Evolutionary conservation across 2,113 vertebrate species (phyloP), one percentile per base, ranked within the genome.

Genomic region (Hippocampus abdominalis): DNA sequence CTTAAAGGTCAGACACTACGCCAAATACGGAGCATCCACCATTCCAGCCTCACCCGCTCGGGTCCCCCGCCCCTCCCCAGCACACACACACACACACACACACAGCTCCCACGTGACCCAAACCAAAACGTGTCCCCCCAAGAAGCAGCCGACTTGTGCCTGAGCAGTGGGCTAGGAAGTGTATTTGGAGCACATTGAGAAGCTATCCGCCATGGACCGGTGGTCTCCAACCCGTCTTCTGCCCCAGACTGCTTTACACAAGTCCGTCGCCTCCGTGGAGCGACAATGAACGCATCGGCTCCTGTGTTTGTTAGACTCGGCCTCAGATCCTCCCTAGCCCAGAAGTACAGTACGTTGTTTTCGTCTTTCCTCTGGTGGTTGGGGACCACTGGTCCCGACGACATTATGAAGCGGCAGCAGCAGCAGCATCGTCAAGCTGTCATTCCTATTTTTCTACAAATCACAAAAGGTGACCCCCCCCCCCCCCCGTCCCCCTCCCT

Each of bases 111-210:
- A 15, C 23, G 64, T 27, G 65, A 13, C 48, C 25, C 15, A 21
- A 53, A 51, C 46, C 65, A 32, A 53, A 67, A 67, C 10, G 53
- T 11, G 46, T 36, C 68, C 74, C 70, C 64, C 42, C 6, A 3
- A 3, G 74, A 21, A 67, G 48, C 48, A 48, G 48, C 83, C 80
- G 86, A 71, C 85, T 88, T 81, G 91, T 93, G 93, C 92, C 94
- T 94, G 91, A 93, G 74, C 84, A 86, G 78, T 87, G 90, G 76
- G 85, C 77, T 87, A 73, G 78, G 88, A 90, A 90, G 88, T 94
- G 93, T 95, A 94, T 96, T 94, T 95, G 86, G 94, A 95, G 88
- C 82, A 85, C 94, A 94, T 96, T 96, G 96, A 95, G 96, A 93
- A 98, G 92, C 93, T 92, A 94, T 91, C 89, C 93, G 42, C 12